Conservation (phyloP, 2,888 invertebrate genomes). For the Gerosis bhagava region DNA sequence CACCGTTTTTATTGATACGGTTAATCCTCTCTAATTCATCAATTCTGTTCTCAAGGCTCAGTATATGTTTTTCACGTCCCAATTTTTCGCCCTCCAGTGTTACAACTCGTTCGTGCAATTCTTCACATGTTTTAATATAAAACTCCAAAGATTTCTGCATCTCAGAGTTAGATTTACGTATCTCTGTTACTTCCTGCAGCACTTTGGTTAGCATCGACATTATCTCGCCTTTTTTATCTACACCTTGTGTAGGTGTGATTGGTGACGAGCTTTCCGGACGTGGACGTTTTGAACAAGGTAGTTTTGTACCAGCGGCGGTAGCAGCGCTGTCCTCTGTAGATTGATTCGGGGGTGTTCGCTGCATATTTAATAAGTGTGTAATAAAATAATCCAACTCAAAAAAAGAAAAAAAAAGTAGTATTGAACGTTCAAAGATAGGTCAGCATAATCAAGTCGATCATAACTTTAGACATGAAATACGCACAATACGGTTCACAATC, state of each 20-base stretch:
- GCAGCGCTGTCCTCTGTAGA: neutral
- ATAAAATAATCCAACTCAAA: too few species aligned
- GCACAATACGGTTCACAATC: too few species aligned
- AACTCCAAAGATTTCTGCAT: neutral
- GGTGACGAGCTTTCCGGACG: neutral
- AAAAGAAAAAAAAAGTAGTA: too few species aligned
- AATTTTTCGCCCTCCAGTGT: neutral
- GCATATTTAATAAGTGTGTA: neutral
- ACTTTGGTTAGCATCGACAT: neutral
- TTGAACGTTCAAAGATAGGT: too few species aligned
- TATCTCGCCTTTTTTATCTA: neutral
- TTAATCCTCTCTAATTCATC: neutral
- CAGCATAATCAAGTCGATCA: too few species aligned
- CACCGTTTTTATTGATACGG: slow-evolving; percentile 2
- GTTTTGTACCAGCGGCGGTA: neutral
- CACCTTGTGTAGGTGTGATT: neutral
- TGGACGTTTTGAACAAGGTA: neutral
- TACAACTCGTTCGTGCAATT: neutral
- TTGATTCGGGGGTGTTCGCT: neutral
- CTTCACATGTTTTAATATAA: neutral
- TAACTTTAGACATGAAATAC: too few species aligned
- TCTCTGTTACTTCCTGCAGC: neutral
- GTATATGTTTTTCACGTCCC: neutral
- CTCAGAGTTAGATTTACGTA: neutral
- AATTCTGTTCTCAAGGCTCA: neutral